Evolutionary conservation across 2,113 vertebrate species (phyloP), one percentile per base, ranked within the genome.

Genomic region (Sorex fumeus): DNA sequence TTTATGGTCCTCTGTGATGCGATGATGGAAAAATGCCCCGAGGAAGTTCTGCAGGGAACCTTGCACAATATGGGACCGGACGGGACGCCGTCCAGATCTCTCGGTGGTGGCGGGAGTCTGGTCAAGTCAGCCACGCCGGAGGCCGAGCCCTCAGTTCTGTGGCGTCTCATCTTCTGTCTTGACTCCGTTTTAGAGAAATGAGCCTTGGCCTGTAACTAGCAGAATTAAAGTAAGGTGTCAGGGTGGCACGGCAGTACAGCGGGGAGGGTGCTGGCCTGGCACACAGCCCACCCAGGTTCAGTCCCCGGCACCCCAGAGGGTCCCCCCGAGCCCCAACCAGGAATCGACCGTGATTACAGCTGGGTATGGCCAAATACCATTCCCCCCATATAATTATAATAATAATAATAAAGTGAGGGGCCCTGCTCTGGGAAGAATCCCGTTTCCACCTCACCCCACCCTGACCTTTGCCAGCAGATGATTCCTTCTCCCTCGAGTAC

Each of bases 191-290:
- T 67, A 80, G 78, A 25, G 23, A 87, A 79, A 30, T 53, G 21
- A 43, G 34, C 79, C 66, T 25, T 90, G 60, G n/a, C 40, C 16
- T 64, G 16, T 71, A 67, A 8, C 21, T 84, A 16, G 25, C 67
- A 90, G n/a, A 81, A 11, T 16, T 87, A 70, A 53, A 93, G n/a
- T 43, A 40, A 62, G 85, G 16, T 53, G n/a, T 25, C 60, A 7
- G 60, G 60, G 19, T 64, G 7, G 19, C 7, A 18, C 60, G 15
- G 4, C 16, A 53, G 50, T 53, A 9, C 50, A 11, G 50, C 50
- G 40, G 2, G 50, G 50, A 53, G 16, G 50, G 16, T 9, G 16
- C 50, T 18, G 4, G 50, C 50, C 50, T 53, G 12, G 16, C 50
- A 53, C 16, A 15, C 16, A 18, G 50, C 50, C 16, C 12, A 53